A percentile compares a stretch with the other conserved stretches of the same genome.
Evolutionary conservation across 1,140 invertebrate genomes (phyloP).

Genomic region (Penaeus japonicus): DNA sequence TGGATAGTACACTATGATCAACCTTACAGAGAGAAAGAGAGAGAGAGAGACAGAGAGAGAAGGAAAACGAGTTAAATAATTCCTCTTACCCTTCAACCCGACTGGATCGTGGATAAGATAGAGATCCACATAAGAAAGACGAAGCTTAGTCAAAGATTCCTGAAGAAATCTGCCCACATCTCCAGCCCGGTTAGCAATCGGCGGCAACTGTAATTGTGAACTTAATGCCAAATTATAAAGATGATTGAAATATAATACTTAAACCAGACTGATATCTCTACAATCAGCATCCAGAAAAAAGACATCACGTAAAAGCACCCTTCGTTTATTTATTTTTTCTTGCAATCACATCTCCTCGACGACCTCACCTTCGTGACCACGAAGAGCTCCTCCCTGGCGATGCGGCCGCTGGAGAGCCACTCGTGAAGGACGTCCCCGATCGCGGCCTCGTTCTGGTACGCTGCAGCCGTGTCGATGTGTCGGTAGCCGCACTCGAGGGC

Average conservation of each 20-base stretch:
- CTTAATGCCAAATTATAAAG: too few species aligned
- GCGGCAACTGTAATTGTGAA: background rate
- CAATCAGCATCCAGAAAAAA: too few species aligned
- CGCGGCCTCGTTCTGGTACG: conserved; percentile 67
- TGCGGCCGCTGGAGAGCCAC: conserved; percentile 63
- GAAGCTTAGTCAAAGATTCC: background rate
- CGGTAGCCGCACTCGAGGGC: conserved; percentile 76
- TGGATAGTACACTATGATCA: too few species aligned
- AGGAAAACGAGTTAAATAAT: too few species aligned
- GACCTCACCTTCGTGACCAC: conserved; percentile 58
- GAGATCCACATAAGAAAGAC: conserved; percentile 12
- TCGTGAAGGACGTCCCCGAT: conserved; percentile 64
- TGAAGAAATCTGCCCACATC: conserved; percentile 7
- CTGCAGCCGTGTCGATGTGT: conserved; percentile 74
- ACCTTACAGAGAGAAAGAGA: too few species aligned
- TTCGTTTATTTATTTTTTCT: too few species aligned
- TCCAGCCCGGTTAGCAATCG: background rate
- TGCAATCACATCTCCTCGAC: too few species aligned
- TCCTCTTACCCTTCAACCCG: background rate
- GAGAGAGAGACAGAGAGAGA: too few species aligned
- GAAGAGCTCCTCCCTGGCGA: conserved; percentile 71
- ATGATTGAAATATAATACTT: too few species aligned
- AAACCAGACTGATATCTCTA: too few species aligned
- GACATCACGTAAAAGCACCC: too few species aligned
- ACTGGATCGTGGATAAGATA: conserved; percentile 20